Evolutionary conservation across 1,140 invertebrate species (phyloP).

Genomic region (Cotesia chilonis): DNA sequence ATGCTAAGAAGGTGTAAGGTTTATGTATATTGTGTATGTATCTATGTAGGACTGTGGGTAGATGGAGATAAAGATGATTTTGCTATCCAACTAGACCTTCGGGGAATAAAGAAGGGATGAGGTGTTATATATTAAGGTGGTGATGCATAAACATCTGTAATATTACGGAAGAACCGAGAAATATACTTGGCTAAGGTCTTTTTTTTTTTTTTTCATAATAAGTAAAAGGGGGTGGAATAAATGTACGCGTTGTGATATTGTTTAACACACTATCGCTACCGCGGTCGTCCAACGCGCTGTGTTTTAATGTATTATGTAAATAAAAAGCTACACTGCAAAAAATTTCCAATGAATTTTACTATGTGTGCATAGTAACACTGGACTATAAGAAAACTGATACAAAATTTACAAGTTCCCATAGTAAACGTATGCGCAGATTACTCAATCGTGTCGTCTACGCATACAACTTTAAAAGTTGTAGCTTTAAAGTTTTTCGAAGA

Average conservation of each 20-base stretch:
- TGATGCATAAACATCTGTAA: slow-evolving; percentile 6
- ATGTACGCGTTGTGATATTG: not conserved
- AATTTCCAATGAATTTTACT: no score
- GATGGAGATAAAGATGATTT: slow-evolving; percentile 13
- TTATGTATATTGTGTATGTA: not conserved
- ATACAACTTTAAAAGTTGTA: not conserved
- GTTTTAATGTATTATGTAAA: not conserved
- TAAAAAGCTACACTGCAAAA: no score
- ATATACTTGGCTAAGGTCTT: slow-evolving; percentile 16
- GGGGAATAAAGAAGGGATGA: slow-evolving; percentile 12
- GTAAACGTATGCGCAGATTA: no score
- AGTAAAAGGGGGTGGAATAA: not conserved
- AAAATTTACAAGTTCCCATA: no score
- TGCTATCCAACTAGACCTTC: slow-evolving; percentile 1
- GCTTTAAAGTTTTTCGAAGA: no score
- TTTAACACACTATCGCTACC: slow-evolving; percentile 1
- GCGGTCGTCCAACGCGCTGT: not conserved
- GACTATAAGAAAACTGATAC: no score
- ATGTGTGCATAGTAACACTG: no score
- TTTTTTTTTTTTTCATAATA: slow-evolving; percentile 4
- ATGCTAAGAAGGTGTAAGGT: not conserved
- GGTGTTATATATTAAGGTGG: not conserved
- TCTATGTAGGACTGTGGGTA: not conserved
- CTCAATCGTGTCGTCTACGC: no score
- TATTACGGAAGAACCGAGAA: slow-evolving; percentile 20